Evolutionary conservation across 2,888 invertebrate genomes (phyloP), one percentile per base, ranked within the genome.

Genomic region (Steinernema scapterisci): DNA sequence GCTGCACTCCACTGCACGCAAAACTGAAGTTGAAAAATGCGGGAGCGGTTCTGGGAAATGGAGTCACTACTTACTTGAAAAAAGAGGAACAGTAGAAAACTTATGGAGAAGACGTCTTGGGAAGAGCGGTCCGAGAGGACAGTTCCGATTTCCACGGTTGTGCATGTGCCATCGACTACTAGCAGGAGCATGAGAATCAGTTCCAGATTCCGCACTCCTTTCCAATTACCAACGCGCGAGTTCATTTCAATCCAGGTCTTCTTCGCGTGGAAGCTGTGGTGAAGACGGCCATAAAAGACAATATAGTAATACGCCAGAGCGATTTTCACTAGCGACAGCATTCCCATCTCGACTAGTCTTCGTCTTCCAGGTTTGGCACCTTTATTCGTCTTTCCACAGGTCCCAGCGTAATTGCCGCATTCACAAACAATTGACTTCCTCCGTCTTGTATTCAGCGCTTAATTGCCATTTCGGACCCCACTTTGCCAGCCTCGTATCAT

Each of bases 201-300:
- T 31, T 63, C 63, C 16, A 63, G 38, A 13, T 63, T 63, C 31
- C 63, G 63, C 2, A 63, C 63, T 11, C 63, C 63, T 31, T 63
- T 63, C 63, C 63, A 63, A n/a, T 63, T 63, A 27, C 63, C 25
- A 31, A 63, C n/a, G 13, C 63, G 63, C 63, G 63, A 63, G 27
- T 63, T 38, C 63, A 63, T 63, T 31, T 63, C 63, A 63, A 63
- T 13, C 21, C 16, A 63, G 16, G 63, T 63, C 3, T n/a, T 27
- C 31, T 63, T 63, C 16, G 63, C 27, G 27, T 11, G 7, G 31
- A 63, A 63, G 27, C 27, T 27, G 19, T 63, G 63, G 27, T 63
- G 63, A 27, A 63, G 63, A 63, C 63, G 63, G 9, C 63, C 63
- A 31, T 63, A 63, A 38, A 27, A 63, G 63, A 63, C 16, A 38